These are phyloP conservation scores for Helicolenus hilgendorfi DNA, from an alignment of 2,797 vertebrate species.

Conservation along the genomic window DNA sequence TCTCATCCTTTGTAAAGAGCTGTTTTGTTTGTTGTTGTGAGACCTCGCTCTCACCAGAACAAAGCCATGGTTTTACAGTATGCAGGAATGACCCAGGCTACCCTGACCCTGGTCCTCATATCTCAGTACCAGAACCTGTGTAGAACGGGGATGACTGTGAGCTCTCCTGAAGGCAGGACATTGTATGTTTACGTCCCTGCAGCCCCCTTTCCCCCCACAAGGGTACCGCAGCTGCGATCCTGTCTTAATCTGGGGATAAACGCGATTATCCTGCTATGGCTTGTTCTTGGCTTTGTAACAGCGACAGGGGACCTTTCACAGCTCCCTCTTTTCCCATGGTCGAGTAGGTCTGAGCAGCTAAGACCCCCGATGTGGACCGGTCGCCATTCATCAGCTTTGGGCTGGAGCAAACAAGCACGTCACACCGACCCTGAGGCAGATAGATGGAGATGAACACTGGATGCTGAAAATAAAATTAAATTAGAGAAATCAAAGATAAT, in stretches of 20 bases:
- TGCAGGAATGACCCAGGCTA: neutral
- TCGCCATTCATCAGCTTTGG: conserved; percentile 76
- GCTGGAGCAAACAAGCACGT: conserved; percentile 31
- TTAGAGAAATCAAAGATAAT: neutral
- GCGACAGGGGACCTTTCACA: conserved; percentile 94
- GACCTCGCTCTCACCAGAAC: neutral
- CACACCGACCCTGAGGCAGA: conserved; percentile 5
- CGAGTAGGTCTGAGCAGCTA: conserved; percentile 91
- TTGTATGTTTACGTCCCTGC: conserved; percentile 76
- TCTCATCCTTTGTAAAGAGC: neutral
- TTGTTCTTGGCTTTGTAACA: conserved; percentile 95
- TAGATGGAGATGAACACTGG: conserved; percentile 18
- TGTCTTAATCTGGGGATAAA: conserved; percentile 97
- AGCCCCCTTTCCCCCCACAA: conserved; percentile 73
- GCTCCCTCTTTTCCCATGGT: conserved; percentile 92
- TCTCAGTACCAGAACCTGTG: neutral
- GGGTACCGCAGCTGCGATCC: conserved; percentile 93
- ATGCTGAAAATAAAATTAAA: neutral
- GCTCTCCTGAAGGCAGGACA: conserved; percentile 70
- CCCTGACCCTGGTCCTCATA: neutral
- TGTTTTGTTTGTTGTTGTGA: neutral
- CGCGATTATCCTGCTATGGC: conserved; percentile 93
- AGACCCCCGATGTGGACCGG: conserved; percentile 90
- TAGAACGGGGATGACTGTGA: conserved; percentile 2
- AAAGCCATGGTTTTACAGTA: neutral